These are phyloP conservation scores for Vesta saturnalis DNA, from an alignment of 2,888 invertebrate genomes.

Conservation along the genomic window DNA sequence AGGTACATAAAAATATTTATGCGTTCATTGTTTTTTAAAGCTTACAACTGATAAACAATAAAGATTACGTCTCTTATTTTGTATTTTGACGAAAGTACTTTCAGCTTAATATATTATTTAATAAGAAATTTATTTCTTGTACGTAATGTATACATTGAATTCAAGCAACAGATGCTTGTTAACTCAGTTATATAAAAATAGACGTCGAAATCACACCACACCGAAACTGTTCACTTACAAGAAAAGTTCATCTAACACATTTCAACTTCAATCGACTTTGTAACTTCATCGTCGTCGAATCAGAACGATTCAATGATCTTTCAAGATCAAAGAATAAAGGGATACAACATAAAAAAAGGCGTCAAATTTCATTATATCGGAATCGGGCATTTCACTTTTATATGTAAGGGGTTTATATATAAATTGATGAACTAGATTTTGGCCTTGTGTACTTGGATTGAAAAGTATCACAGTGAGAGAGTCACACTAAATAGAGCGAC, in stretches of 20 bases:
- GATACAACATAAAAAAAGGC: background rate
- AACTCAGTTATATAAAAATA: background rate
- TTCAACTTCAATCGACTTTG: constrained; percentile 9
- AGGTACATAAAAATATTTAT: background rate
- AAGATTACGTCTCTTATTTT: no score
- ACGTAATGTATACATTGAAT: background rate
- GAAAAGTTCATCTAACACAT: background rate
- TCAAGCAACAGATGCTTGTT: background rate
- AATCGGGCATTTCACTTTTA: background rate
- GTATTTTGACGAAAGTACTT: no score
- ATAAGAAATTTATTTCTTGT: no score
- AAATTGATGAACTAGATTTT: no score
- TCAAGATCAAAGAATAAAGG: background rate
- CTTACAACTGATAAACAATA: background rate
- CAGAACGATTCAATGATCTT: constrained; percentile 1
- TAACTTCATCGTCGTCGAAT: constrained; percentile 1
- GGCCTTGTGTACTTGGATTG: no score
- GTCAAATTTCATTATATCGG: background rate
- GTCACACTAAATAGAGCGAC: no score
- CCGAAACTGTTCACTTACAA: background rate
- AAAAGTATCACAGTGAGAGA: no score
- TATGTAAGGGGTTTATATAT: no score
- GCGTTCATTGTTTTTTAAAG: background rate
- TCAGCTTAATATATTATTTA: no score
- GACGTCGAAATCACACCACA: background rate